phyloP scores from a whole-genome alignment of 2,888 invertebrate species.

The Pseudanteris insignis region DNA sequence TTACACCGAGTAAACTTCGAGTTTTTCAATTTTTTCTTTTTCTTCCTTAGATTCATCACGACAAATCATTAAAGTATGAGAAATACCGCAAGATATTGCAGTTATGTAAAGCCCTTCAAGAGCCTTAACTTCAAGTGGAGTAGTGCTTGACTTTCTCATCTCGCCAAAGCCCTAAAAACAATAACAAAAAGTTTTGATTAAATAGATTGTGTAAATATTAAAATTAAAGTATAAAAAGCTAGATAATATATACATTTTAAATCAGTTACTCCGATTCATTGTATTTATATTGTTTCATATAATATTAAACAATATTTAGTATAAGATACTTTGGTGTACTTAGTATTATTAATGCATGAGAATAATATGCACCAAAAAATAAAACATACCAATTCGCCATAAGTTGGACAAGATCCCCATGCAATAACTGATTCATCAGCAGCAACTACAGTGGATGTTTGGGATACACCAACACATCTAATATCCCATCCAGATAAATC shows the following conservation, averaged over 20 bases:
- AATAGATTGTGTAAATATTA: constrained; percentile 2
- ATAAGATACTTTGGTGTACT: too few species aligned
- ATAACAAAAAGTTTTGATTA: too few species aligned
- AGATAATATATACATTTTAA: too few species aligned
- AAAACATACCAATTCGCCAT: constrained; percentile 86
- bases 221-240: not conserved
- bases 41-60: constrained; percentile 74
- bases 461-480: constrained; percentile 82
- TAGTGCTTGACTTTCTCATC: constrained; percentile 85
- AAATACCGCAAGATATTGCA: constrained; percentile 84
- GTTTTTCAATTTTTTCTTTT: constrained; percentile 70
- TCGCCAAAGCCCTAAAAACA: constrained; percentile 84
- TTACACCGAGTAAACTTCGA: constrained; percentile 69
- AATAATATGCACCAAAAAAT: too few species aligned
- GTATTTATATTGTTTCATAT: too few species aligned
- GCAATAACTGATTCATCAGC: constrained; percentile 91
- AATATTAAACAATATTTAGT: too few species aligned
- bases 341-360: too few species aligned
- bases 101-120: constrained; percentile 81
- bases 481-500: constrained; percentile 95
- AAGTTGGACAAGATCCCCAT: constrained; percentile 95
- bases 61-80: constrained; percentile 81
- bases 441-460: constrained; percentile 85
- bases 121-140: constrained; percentile 85
- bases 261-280: too few species aligned